phyloP scores from a whole-genome alignment of 1,140 invertebrate genomes.

The Parasteatoda tepidariorum region DNA sequence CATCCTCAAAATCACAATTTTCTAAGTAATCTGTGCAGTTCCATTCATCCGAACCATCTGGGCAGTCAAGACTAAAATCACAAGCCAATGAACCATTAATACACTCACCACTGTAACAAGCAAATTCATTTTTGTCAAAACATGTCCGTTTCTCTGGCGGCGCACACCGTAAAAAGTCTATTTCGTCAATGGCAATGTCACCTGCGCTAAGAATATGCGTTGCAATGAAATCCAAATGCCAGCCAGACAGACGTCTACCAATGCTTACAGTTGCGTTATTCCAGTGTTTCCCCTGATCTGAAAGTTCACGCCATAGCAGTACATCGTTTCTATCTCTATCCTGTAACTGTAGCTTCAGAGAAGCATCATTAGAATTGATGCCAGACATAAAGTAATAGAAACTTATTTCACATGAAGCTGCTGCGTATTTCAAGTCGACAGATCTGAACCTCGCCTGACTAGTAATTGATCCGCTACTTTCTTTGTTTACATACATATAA shows the following conservation, averaged over 20 bases:
- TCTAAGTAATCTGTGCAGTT: conserved; percentile 51
- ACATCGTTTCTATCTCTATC: conserved; percentile 6
- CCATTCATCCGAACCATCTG: conserved; percentile 61
- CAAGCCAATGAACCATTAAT: conserved; percentile 53
- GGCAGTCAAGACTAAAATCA: conserved; percentile 60
- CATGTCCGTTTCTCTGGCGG: conserved; percentile 47
- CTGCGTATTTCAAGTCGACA: conserved; percentile 23
- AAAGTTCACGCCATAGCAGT: conserved; percentile 19
- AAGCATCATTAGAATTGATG: conserved; percentile 23
- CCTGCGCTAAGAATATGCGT: conserved; percentile 29
- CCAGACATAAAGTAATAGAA: conserved; percentile 58
- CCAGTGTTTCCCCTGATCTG: conserved; percentile 50
- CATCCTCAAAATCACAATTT: conserved; percentile 57
- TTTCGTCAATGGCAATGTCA: conserved; percentile 56
- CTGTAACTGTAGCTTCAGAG: conserved; percentile 27
- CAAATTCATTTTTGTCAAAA: conserved; percentile 41
- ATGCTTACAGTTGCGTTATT: conserved; percentile 19
- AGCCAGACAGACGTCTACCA: conserved; percentile 15
- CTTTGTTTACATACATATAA: conserved; percentile 52
- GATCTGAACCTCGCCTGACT: conserved; percentile 30
- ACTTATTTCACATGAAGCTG: conserved; percentile 24
- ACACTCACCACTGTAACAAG: conserved; percentile 53
- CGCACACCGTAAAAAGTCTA: conserved; percentile 49
- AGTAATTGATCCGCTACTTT: conserved; percentile 10
- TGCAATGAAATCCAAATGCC: conserved; percentile 59